Conservation (phyloP, 35 echinoderm and acorn worm genomes). For the Ophioderma brevispina region DNA sequence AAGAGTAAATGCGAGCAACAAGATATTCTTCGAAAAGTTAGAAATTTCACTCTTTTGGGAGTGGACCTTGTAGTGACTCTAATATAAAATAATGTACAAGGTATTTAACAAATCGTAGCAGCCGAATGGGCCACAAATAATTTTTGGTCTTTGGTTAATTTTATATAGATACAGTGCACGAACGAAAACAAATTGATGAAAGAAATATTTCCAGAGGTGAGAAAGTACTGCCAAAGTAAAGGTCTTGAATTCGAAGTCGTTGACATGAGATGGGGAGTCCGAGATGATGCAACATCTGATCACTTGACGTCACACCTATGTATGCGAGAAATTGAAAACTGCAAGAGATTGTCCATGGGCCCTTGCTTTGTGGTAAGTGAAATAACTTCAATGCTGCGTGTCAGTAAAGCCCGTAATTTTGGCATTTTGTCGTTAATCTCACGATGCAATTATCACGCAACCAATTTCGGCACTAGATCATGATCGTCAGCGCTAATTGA, state of each 20-base stretch:
- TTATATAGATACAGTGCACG: constrained; percentile 69
- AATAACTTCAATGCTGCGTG: neutral
- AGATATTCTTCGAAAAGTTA: too few relatives aligned
- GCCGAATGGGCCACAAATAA: too few relatives aligned
- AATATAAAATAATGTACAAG: too few relatives aligned
- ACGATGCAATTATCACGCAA: too few relatives aligned
- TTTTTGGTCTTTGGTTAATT: too few relatives aligned
- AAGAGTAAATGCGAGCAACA: too few relatives aligned
- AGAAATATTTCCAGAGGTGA: constrained; percentile 69
- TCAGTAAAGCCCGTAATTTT: neutral
- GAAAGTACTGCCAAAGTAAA: constrained; percentile 65
- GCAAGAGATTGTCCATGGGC: constrained; percentile 74
- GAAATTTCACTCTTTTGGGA: too few relatives aligned
- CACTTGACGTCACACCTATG: constrained; percentile 79
- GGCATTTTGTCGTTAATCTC: neutral
- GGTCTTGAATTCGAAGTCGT: constrained; percentile 88
- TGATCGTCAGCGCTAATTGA: neutral
- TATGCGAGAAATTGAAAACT: constrained; percentile 75
- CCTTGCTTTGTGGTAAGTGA: constrained; percentile 81
- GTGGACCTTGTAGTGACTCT: too few relatives aligned
- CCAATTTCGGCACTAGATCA: neutral
- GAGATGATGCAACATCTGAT: constrained; percentile 74
- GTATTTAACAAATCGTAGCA: too few relatives aligned
- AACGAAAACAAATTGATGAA: constrained; percentile 69
- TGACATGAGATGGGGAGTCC: constrained; percentile 85